Conservation (phyloP, 2,888 invertebrate species). For the Noctua fimbriata region DNA sequence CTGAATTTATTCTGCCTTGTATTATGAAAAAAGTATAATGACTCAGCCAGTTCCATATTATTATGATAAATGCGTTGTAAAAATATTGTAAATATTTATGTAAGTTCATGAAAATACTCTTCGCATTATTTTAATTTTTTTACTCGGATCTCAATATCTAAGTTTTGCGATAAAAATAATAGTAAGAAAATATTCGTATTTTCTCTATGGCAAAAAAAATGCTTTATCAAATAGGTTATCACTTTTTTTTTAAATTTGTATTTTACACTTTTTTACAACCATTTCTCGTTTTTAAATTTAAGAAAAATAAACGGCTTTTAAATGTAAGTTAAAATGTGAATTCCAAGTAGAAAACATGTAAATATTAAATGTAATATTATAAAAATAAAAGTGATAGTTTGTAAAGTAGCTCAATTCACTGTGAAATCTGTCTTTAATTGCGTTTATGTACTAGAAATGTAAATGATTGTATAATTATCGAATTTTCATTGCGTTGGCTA, state of each 20-base stretch:
- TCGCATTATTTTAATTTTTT: conserved; percentile 31
- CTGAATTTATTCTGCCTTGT: not conserved
- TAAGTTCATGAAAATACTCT: conserved; percentile 40
- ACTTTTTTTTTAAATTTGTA: conserved; percentile 1
- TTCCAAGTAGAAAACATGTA: conserved; percentile 62
- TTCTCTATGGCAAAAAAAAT: conserved; percentile 14
- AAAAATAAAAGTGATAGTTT: conserved; percentile 49
- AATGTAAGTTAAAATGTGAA: conserved; percentile 52
- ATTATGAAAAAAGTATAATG: not conserved
- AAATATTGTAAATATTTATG: conserved; percentile 57
- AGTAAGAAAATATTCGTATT: conserved; percentile 7
- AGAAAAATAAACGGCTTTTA: conserved; percentile 40
- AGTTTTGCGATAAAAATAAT: conserved; percentile 26
- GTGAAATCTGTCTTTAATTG: conserved; percentile 60
- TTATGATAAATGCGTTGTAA: conserved; percentile 32
- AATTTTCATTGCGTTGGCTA: conserved; percentile 70
- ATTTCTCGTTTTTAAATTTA: conserved; percentile 13
- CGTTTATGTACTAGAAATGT: conserved; percentile 62
- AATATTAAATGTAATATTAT: conserved; percentile 57
- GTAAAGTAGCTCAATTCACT: conserved; percentile 71
- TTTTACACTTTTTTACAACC: conserved; percentile 28
- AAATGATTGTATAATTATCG: conserved; percentile 71
- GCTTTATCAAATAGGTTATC: not conserved
- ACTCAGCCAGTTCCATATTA: conserved; percentile 2
- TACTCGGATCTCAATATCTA: conserved; percentile 52